A percentile compares a stretch with the other conserved stretches of the same genome.
These are phyloP conservation scores for Coregonus suidteri DNA, from an alignment of 2,797 vertebrate species.

Conservation along the genomic window DNA sequence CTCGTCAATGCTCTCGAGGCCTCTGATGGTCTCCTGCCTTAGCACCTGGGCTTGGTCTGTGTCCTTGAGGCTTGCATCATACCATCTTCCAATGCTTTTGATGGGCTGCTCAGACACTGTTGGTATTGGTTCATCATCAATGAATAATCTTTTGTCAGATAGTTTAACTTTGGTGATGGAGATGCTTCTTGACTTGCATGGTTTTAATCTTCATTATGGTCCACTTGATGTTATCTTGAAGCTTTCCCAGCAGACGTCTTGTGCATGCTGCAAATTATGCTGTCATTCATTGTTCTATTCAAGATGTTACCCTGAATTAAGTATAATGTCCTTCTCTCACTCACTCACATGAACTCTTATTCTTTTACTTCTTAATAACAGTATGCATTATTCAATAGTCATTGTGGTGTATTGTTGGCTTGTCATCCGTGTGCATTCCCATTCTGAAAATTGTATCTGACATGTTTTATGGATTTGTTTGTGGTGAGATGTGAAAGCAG, in stretches of 20 bases:
- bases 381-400: conserved; percentile 57
- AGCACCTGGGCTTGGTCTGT: conserved; percentile 11
- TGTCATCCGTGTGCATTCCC: conserved; percentile 47
- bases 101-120: conserved; percentile 1
- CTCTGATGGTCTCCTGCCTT: neutral
- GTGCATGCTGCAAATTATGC: neutral
- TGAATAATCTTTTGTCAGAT: conserved; percentile 7
- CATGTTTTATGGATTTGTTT: conserved; percentile 53
- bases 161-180: conserved; percentile 12
- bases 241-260: neutral
- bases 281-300: neutral
- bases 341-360: conserved; percentile 1
- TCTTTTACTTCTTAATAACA: conserved; percentile 31
- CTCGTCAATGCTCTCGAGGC: conserved; percentile 1
- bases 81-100: conserved; percentile 13
- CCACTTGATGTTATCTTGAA: conserved; percentile 10
- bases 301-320: conserved; percentile 28
- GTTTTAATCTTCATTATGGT: conserved; percentile 25
- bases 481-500: conserved; percentile 41
- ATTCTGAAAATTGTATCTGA: conserved; percentile 43
- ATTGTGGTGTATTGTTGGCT: conserved; percentile 54
- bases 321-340: conserved; percentile 44
- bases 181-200: conserved; percentile 22
- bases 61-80: conserved; percentile 9
- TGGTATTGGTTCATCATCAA: conserved; percentile 2